Evolutionary conservation across 2,113 vertebrate genomes (phyloP).

Genomic region (Hippocampus guttulatus): DNA sequence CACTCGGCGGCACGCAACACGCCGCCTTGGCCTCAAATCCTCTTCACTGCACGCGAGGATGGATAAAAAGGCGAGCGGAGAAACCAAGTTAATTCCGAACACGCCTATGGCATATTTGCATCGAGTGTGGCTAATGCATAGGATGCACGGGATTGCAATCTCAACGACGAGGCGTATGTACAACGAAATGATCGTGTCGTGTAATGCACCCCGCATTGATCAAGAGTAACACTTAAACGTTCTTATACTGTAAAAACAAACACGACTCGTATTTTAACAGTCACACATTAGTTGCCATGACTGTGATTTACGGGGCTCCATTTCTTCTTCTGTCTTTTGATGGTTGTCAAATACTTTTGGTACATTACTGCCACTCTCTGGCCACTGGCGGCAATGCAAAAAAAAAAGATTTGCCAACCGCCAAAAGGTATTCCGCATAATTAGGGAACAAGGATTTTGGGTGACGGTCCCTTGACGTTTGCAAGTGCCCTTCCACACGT

Average conservation of each 20-base stretch:
- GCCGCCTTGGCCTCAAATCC: constrained; percentile 11
- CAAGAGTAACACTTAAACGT: not conserved
- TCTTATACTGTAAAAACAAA: not conserved
- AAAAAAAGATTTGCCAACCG: too few species aligned
- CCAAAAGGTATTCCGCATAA: too few species aligned
- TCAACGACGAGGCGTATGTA: not conserved
- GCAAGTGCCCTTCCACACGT: too few species aligned
- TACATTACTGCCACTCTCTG: too few species aligned
- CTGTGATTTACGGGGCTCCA: too few species aligned
- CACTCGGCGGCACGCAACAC: constrained; percentile 14
- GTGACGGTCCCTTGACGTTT: too few species aligned
- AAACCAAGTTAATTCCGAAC: not conserved
- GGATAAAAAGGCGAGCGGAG: constrained; percentile 2
- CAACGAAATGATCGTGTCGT: not conserved
- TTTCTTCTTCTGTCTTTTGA: too few species aligned
- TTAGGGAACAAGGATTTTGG: too few species aligned
- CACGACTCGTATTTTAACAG: too few species aligned
- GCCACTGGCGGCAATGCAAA: too few species aligned
- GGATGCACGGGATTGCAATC: not conserved
- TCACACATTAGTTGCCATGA: too few species aligned
- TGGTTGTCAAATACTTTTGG: too few species aligned
- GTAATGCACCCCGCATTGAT: not conserved
- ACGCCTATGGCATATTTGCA: not conserved
- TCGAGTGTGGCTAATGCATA: not conserved
- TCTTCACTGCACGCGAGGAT: not conserved